Percentiles rank a stretch among this genome's conserved stretches.
Conservation (phyloP, 37 sponge, comb jelly and placozoan genomes). For the Oscarella lobularis region DNA sequence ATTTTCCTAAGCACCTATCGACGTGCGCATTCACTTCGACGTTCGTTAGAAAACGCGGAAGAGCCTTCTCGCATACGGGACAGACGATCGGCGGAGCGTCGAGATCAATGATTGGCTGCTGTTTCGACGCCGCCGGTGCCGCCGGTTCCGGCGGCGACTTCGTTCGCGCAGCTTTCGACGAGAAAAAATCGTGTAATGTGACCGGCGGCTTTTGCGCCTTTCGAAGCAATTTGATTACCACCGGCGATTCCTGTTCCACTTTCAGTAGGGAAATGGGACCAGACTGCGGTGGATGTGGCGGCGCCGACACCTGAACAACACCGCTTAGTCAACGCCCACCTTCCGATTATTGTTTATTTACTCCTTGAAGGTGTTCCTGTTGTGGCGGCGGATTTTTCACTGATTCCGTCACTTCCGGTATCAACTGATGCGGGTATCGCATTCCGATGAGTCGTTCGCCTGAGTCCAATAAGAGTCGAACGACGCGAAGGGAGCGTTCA, state of each 20-base stretch:
- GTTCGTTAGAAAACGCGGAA: neutral
- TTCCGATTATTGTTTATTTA: no score
- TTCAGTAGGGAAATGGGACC: no score
- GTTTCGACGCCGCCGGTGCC: neutral
- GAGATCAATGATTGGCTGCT: no score
- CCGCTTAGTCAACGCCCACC: no score
- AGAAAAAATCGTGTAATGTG: slow-evolving; percentile 17
- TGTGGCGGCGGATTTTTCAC: no score
- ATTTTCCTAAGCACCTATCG: neutral
- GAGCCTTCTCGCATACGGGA: neutral
- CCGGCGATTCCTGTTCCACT: slow-evolving; percentile 11
- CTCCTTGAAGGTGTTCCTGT: no score
- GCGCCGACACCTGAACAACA: no score
- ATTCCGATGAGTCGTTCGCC: slow-evolving; percentile 40
- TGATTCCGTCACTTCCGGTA: neutral
- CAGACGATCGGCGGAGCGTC: no score
- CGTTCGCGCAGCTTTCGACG: neutral
- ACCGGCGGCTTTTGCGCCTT: slow-evolving; percentile 17
- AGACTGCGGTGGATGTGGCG: no score
- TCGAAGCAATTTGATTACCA: slow-evolving; percentile 4
- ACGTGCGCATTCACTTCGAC: neutral
- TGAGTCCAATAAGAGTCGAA: slow-evolving; percentile 29
- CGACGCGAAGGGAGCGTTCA: slow-evolving; percentile 21
- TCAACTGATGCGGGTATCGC: slow-evolving; percentile 29
- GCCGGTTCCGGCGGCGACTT: neutral